Base-by-base conservation (phyloP, 2,113 vertebrate genomes). In the Eubucco bourcierii region DNA sequence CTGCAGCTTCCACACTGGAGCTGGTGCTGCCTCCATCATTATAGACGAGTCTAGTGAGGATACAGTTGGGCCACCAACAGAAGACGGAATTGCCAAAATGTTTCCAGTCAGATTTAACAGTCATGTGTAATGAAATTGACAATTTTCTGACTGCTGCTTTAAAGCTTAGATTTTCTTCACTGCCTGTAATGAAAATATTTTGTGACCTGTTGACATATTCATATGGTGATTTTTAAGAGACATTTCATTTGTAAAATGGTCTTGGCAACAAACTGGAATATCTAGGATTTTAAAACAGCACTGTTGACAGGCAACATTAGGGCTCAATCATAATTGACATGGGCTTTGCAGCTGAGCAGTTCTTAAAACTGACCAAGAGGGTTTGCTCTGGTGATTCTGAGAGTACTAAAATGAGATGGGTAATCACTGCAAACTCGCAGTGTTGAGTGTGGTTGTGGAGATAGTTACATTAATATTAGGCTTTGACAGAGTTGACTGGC, bases 131-230 rank as follows among this genome's bases (percentile, higher is more conserved):
- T 97, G 96, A 97, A 98, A 97, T 93, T 93, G 95, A 95, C 93
- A 79, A 96, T 97, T 97, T 97, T 96, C 95, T 96, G 97, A 97
- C 95, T 94, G 94, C 96, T 98, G 74, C 94, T 97, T 97, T 95
- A 96, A 87, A 97, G 96, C 81, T 97, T 91, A 95, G 92, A 96
- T 97, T 98, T 97, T 98, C 96, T 97, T 97, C 88, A 85, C 95
- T 96, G 95, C 97, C 97, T 97, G 90, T 97, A 98, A 97, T 98
- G 96, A 98, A 98, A 98, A 98, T 98, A 97, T 97, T 98, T 98
- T 97, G 98, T 96, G 98, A 97, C 95, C 97, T 97, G 97, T 97
- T 98, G 98, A 98, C 97, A 98, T 97, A 98, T 98, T 98, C 97
- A 98, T 98, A 97, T 97, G 94, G 96, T 97, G 96, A 97, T 97